Conservation (phyloP, 1,140 invertebrate species). For the Caenorhabditis latens region DNA sequence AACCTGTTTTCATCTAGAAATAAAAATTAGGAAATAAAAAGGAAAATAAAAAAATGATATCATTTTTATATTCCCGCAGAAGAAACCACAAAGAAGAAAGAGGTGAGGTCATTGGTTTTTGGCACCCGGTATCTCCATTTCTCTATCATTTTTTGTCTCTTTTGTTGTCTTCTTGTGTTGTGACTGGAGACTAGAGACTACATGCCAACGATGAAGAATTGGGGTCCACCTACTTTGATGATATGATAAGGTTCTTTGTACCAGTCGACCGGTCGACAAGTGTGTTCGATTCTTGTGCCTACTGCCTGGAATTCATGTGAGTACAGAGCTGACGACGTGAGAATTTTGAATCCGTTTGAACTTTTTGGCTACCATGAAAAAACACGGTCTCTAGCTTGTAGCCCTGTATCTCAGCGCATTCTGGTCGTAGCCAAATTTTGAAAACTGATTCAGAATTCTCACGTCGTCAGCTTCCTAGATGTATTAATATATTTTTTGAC, state of each 20-base stretch:
- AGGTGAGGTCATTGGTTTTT: constrained; percentile 43
- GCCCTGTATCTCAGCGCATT: too few species aligned
- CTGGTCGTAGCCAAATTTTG: too few species aligned
- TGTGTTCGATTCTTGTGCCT: not conserved
- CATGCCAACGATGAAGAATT: not conserved
- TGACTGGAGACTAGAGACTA: not conserved
- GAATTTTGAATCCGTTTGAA: too few species aligned
- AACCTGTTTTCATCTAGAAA: too few species aligned
- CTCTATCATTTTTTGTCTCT: not conserved
- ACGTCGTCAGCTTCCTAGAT: too few species aligned
- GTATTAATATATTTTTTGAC: too few species aligned
- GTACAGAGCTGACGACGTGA: too few species aligned
- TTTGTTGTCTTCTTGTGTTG: not conserved
- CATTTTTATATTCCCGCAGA: not conserved
- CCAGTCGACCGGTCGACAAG: too few species aligned
- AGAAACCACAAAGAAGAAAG: not conserved
- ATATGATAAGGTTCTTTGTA: constrained; percentile 13
- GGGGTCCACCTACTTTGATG: not conserved
- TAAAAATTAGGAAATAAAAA: not conserved
- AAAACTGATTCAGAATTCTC: too few species aligned
- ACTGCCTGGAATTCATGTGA: too few species aligned
- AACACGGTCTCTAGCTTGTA: too few species aligned
- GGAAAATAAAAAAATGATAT: constrained; percentile 4
- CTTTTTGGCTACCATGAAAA: too few species aligned
- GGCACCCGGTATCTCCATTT: not conserved